phyloP scores from a whole-genome alignment of 92 coral and sea anemone genomes.

The Zoanthus sociatus region DNA sequence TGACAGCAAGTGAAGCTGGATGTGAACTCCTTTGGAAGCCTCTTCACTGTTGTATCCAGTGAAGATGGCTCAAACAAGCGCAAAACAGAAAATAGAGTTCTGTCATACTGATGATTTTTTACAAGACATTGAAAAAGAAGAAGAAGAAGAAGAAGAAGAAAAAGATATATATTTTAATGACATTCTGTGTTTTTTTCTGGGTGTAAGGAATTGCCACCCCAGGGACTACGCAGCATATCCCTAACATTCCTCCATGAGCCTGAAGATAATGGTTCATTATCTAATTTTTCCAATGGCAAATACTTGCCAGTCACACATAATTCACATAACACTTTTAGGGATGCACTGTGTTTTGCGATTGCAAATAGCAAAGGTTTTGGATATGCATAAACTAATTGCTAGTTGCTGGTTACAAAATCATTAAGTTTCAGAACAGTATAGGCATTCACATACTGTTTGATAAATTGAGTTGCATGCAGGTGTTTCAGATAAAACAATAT shows the following conservation, averaged over 20 bases:
- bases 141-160: background rate
- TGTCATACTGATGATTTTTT: slow-evolving; percentile 65
- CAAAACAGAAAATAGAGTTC: slow-evolving; percentile 45
- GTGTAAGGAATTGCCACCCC: slow-evolving; percentile 50
- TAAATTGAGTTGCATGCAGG: slow-evolving; percentile 11
- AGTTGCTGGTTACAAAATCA: background rate
- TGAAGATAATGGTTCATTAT: slow-evolving; percentile 48
- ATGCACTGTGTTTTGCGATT: slow-evolving; percentile 63
- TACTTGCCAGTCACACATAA: slow-evolving; percentile 61
- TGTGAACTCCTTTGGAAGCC: slow-evolving; percentile 50
- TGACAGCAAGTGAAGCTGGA: slow-evolving; percentile 42
- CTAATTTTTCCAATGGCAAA: slow-evolving; percentile 64
- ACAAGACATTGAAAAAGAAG: slow-evolving; percentile 73
- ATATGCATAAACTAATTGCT: slow-evolving; percentile 42
- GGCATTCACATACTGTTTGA: slow-evolving; percentile 4
- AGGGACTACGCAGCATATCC: background rate
- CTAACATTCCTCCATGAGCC: slow-evolving; percentile 51
- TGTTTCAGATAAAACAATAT: background rate
- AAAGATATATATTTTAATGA: slow-evolving; percentile 50
- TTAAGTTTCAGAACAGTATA: background rate
- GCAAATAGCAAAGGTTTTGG: slow-evolving; percentile 67
- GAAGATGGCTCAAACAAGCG: slow-evolving; percentile 71
- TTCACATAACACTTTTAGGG: slow-evolving; percentile 56
- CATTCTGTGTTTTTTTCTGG: slow-evolving; percentile 63
- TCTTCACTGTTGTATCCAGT: slow-evolving; percentile 52